Conservation (phyloP, 2,888 invertebrate genomes). For the Pedicia rivosa region DNA sequence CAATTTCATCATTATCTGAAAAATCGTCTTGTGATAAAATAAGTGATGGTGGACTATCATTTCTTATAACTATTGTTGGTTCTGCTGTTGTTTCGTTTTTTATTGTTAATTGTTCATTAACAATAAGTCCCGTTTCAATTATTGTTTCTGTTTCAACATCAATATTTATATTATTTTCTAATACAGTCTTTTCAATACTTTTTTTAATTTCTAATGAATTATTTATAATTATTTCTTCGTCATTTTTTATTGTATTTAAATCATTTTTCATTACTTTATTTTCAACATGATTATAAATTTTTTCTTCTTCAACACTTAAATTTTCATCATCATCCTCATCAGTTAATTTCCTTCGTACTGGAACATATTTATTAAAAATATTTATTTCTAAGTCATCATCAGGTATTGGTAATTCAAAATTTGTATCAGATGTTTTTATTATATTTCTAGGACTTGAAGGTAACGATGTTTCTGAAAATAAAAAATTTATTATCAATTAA, state of each 20-base stretch:
- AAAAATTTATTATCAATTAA: background rate
- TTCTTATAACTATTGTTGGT: slow-evolving; percentile 4
- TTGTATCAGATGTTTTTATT: slow-evolving; percentile 1
- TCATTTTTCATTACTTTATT: too few species aligned
- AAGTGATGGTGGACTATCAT: slow-evolving; percentile 11
- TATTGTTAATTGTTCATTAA: too few species aligned
- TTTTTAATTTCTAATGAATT: too few species aligned
- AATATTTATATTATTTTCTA: background rate
- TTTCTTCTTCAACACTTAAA: background rate
- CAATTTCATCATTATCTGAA: slow-evolving; percentile 11
- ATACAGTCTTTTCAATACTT: background rate
- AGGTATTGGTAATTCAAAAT: background rate
- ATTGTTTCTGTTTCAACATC: background rate
- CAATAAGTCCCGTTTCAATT: too few species aligned
- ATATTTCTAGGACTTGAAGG: slow-evolving; percentile 5
- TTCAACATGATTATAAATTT: too few species aligned
- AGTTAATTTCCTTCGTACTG: background rate
- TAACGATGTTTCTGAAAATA: slow-evolving; percentile 8
- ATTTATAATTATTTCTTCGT: background rate
- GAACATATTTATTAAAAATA: background rate
- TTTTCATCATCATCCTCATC: background rate
- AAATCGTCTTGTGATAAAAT: slow-evolving; percentile 9
- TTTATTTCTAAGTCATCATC: background rate
- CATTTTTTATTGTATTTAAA: background rate
- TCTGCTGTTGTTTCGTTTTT: slow-evolving; percentile 1